phyloP scores from a whole-genome alignment of 92 coral and sea anemone genomes.

The Phenganax marumi region DNA sequence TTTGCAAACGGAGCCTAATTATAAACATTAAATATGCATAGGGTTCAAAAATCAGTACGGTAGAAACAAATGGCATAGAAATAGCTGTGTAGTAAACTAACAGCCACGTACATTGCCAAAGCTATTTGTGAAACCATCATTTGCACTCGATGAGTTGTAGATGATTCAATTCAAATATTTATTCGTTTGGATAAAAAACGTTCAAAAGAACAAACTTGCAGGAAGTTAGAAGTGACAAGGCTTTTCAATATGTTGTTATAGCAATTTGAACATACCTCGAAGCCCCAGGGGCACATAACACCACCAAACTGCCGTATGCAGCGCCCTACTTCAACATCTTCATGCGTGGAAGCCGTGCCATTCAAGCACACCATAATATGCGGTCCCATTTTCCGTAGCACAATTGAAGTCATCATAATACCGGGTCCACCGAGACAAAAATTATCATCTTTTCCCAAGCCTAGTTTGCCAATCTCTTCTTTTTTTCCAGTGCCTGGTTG shows the following conservation, averaged over 20 bases:
- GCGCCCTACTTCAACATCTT: constrained; percentile 98
- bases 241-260: background rate
- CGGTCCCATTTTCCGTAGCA: constrained; percentile 77
- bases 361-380: constrained; percentile 78
- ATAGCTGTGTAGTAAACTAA: too few species aligned
- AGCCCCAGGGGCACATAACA: constrained; percentile 93
- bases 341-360: constrained; percentile 74
- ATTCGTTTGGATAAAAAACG: too few species aligned
- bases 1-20: too few species aligned
- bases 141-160: too few species aligned
- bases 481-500: constrained; percentile 93
- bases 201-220: too few species aligned
- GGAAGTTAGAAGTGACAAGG: too few species aligned
- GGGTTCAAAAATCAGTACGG: too few species aligned
- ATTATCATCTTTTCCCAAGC: constrained; percentile 82
- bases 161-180: too few species aligned
- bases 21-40: too few species aligned
- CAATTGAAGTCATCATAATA: constrained; percentile 82
- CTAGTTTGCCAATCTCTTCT: constrained; percentile 71
- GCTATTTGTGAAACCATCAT: too few species aligned
- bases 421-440: constrained; percentile 99
- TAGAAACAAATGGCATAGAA: too few species aligned
- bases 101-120: too few species aligned
- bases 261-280: constrained; percentile 67
- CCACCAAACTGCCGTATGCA: constrained; percentile 91